Percentiles rank a stretch among this genome's conserved stretches.
These are phyloP conservation scores for Oeneis ivallda DNA, from an alignment of 2,888 invertebrate genomes.

Conservation along the genomic window DNA sequence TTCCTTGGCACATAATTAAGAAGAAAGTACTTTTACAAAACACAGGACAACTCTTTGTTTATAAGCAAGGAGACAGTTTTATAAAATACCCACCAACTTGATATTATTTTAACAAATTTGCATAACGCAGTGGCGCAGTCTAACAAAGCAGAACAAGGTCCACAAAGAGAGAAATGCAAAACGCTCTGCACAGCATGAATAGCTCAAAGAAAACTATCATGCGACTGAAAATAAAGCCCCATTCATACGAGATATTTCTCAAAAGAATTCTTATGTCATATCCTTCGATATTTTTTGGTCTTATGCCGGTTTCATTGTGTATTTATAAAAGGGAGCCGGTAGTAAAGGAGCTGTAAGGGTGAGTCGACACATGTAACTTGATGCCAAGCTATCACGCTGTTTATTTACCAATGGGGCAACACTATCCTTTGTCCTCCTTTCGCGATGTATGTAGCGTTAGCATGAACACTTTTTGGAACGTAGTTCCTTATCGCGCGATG, in stretches of 20 bases:
- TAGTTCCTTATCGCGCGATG: neutral
- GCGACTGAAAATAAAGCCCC: conserved; percentile 37
- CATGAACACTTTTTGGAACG: conserved; percentile 40
- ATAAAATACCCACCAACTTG: neutral
- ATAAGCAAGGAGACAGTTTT: conserved; percentile 17
- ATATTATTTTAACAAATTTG: conserved; percentile 20
- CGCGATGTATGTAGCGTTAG: conserved; percentile 48
- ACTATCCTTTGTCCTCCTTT: conserved; percentile 61
- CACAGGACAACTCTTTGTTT: neutral
- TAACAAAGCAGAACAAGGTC: conserved; percentile 21
- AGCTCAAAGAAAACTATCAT: conserved; percentile 37
- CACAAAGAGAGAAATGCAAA: conserved; percentile 35
- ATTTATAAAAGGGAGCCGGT: conserved; percentile 32
- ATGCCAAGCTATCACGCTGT: conserved; percentile 55
- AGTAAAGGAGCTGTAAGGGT: conserved; percentile 26
- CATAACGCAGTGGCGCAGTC: conserved; percentile 1
- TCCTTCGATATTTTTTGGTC: conserved; percentile 41
- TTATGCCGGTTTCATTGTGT: conserved; percentile 39
- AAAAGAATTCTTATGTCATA: conserved; percentile 45
- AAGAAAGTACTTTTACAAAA: neutral
- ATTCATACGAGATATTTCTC: conserved; percentile 36
- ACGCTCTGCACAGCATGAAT: conserved; percentile 32
- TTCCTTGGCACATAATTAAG: neutral
- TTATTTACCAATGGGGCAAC: conserved; percentile 58
- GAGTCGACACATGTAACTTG: conserved; percentile 35